A percentile compares a stretch with the other conserved stretches of the same genome.
Conservation (phyloP, 1,140 invertebrate species). For the Paraescarpia echinospica region DNA sequence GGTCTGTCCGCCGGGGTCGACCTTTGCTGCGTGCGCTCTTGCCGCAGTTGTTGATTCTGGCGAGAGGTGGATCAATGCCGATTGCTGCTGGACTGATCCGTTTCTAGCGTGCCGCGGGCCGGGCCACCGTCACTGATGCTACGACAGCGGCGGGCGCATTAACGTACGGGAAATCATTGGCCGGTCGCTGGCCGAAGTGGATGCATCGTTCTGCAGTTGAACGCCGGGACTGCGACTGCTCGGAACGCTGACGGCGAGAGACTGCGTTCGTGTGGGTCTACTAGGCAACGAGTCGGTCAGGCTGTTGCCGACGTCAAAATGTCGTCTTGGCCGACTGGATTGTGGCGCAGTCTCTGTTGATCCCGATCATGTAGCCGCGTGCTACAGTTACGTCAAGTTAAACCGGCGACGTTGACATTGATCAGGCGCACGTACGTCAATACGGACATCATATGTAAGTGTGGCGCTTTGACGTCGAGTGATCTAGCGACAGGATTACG, state of each 20-base stretch:
- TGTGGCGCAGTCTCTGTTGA: background rate
- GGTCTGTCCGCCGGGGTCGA: background rate
- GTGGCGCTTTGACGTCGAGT: background rate
- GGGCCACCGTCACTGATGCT: no score
- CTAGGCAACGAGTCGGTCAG: background rate
- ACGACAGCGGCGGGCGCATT: background rate
- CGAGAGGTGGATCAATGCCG: background rate
- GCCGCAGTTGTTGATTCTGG: background rate
- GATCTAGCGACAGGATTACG: background rate
- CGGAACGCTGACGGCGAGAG: no score
- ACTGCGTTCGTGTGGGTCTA: background rate
- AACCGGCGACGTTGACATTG: background rate
- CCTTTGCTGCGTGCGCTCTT: background rate
- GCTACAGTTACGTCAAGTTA: no score
- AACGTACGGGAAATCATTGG: background rate
- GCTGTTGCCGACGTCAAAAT: background rate
- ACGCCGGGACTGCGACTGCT: background rate
- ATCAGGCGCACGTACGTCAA: no score
- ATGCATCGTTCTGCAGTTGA: no score
- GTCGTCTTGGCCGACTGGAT: background rate
- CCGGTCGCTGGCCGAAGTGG: background rate
- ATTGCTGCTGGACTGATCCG: background rate
- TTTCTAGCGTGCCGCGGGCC: background rate
- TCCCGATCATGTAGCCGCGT: no score
- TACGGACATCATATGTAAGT: no score